Conservation (phyloP, 2,113 vertebrate species). For the Brachyhypopomus occidentalis region DNA sequence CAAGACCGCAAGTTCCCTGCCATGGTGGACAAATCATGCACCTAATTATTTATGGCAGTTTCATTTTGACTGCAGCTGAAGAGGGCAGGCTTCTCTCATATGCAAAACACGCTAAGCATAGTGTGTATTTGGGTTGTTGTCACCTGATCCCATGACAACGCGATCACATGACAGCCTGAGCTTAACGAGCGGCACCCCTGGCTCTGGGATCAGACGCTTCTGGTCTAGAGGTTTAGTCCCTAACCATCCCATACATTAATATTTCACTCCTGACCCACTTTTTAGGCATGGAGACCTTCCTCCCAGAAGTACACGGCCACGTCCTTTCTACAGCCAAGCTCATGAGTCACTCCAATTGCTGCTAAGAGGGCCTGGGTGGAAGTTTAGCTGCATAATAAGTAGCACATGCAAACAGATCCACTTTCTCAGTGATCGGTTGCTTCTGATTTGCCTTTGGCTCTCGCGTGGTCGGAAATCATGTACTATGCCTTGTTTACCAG, state of each 20-base stretch:
- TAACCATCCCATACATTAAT: slow-evolving; percentile 62
- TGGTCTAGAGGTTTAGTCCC: slow-evolving; percentile 52
- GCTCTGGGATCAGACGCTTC: slow-evolving; percentile 36
- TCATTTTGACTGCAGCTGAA: slow-evolving; percentile 30
- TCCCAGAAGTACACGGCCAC: slow-evolving; percentile 56
- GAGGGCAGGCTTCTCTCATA: slow-evolving; percentile 39
- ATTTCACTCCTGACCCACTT: slow-evolving; percentile 73
- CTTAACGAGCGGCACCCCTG: slow-evolving; percentile 35
- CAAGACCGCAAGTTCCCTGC: slow-evolving; percentile 29
- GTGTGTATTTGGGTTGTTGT: slow-evolving; percentile 59
- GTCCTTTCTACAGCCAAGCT: slow-evolving; percentile 69
- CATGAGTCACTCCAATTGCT: slow-evolving; percentile 64
- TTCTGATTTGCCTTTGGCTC: neutral
- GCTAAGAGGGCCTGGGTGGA: slow-evolving; percentile 35
- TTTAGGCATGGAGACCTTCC: slow-evolving; percentile 47
- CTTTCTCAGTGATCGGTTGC: neutral
- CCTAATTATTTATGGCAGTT: slow-evolving; percentile 41
- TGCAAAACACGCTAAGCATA: slow-evolving; percentile 50
- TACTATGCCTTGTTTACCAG: too few species aligned
- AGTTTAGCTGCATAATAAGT: slow-evolving; percentile 31
- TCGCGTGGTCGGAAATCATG: neutral
- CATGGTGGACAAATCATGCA: slow-evolving; percentile 28
- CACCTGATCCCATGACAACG: slow-evolving; percentile 64
- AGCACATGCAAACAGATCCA: slow-evolving; percentile 8
- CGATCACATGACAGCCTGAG: slow-evolving; percentile 38